Conservation (phyloP, 2,797 vertebrate species). For the Coranthus polyacanthus region DNA sequence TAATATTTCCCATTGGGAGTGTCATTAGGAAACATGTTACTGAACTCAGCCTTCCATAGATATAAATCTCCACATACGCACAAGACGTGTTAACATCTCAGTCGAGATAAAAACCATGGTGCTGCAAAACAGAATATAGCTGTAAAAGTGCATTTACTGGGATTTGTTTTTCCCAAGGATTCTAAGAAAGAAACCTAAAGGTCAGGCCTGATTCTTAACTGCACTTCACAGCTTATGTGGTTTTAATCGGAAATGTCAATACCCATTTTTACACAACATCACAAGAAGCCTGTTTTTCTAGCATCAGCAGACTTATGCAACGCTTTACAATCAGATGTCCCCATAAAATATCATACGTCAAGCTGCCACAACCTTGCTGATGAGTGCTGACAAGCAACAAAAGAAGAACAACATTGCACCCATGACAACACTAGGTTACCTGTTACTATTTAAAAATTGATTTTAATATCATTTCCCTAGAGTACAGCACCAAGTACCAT, state of each 20-base stretch:
- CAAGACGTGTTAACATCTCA: too few relatives aligned
- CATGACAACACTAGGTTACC: background rate
- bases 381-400: constrained; percentile 12
- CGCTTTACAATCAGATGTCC: constrained; percentile 7
- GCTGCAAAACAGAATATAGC: background rate
- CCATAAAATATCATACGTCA: constrained; percentile 29
- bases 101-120: too few relatives aligned
- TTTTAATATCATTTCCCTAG: constrained; percentile 6
- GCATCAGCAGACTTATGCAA: constrained; percentile 15
- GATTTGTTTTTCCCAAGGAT: background rate
- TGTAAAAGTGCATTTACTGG: background rate
- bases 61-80: too few relatives aligned
- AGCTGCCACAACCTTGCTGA: background rate
- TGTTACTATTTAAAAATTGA: background rate
- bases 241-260: constrained; percentile 31
- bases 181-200: constrained; percentile 15
- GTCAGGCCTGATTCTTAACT: constrained; percentile 11
- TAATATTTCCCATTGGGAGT: background rate
- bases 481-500: background rate
- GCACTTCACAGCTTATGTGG: constrained; percentile 6
- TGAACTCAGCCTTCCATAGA: too few relatives aligned
- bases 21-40: background rate
- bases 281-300: constrained; percentile 12
- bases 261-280: constrained; percentile 6
- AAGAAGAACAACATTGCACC: constrained; percentile 11